These are phyloP conservation scores for Hucho hucho DNA, from an alignment of 2,113 vertebrate species.

Conservation along the genomic window DNA sequence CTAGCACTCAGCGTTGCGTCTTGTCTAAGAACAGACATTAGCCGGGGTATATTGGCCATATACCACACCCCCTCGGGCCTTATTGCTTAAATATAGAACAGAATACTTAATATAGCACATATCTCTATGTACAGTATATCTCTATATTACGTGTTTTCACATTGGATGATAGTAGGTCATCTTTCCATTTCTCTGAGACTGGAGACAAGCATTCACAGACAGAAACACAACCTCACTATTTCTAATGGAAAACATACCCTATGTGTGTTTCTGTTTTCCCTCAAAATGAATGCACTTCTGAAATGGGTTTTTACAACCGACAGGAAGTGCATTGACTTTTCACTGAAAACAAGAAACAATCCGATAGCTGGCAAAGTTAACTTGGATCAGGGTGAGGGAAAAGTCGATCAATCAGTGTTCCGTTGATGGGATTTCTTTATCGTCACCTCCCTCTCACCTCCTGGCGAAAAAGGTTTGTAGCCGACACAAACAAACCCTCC, in stretches of 20 bases:
- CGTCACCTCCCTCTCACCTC: conserved; percentile 62
- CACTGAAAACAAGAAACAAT: conserved; percentile 57
- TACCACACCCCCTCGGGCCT: too few species aligned
- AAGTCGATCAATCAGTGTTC: conserved; percentile 53
- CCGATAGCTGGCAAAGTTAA: conserved; percentile 56
- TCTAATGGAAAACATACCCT: neutral
- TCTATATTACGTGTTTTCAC: neutral
- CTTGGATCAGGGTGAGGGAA: conserved; percentile 52
- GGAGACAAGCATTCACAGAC: neutral
- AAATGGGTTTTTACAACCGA: conserved; percentile 46
- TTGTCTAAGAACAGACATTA: too few species aligned
- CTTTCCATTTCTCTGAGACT: neutral
- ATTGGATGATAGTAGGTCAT: neutral
- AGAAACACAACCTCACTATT: neutral
- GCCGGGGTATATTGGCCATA: too few species aligned
- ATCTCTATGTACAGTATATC: too few species aligned
- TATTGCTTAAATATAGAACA: too few species aligned
- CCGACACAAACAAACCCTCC: conserved; percentile 59
- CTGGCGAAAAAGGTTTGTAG: conserved; percentile 40
- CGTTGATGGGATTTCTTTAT: conserved; percentile 71
- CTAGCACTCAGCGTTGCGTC: too few species aligned
- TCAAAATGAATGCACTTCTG: conserved; percentile 57
- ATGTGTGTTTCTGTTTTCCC: conserved; percentile 27
- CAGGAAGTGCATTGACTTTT: conserved; percentile 61
- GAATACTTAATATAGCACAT: too few species aligned